These are phyloP conservation scores for Muscicapa striata DNA, from an alignment of 2,797 vertebrate genomes.

Conservation along the genomic window DNA sequence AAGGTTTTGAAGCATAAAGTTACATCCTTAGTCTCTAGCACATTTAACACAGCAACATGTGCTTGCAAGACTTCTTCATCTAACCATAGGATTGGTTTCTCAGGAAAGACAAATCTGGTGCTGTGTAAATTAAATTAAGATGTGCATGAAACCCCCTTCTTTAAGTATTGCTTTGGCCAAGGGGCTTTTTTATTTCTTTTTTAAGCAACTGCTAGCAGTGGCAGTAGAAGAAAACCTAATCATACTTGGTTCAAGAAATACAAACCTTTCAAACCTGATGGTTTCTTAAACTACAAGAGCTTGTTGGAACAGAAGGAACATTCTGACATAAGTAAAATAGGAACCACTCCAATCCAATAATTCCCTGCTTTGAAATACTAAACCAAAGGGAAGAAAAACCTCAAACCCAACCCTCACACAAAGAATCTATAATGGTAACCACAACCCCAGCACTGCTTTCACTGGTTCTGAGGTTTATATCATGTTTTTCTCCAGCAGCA, in stretches of 20 bases:
- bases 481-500: background rate
- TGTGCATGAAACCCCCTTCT: background rate
- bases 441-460: background rate
- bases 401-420: background rate
- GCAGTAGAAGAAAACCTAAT: background rate
- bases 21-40: background rate
- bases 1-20: background rate
- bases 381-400: background rate
- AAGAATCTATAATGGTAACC: background rate
- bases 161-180: background rate
- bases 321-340: background rate
- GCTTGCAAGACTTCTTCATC: background rate
- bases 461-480: background rate
- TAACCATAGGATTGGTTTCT: background rate
- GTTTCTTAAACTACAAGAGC: background rate
- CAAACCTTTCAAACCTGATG: background rate
- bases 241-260: background rate
- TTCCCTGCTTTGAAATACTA: background rate
- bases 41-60: background rate
- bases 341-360: background rate
- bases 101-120: background rate
- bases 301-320: background rate
- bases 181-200: background rate
- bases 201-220: background rate
- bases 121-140: background rate